Conservation (phyloP, 2,797 vertebrate species). For the Octomys mimax region DNA sequence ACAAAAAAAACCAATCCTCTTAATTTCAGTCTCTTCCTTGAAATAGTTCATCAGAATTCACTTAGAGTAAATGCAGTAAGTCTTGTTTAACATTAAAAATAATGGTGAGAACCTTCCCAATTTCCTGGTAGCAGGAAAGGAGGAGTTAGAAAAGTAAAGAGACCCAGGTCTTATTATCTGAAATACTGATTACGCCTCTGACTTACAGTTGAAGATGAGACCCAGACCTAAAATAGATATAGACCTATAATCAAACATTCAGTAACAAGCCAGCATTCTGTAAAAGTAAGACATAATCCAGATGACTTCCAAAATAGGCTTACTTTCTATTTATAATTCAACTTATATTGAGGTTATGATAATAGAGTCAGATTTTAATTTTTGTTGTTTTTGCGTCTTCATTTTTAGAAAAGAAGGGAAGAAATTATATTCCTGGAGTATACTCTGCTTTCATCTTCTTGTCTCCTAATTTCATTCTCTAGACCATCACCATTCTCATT, state of each 20-base stretch:
- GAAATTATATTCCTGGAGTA: neutral
- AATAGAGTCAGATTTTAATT: neutral
- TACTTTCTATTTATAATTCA: neutral
- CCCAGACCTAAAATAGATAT: neutral
- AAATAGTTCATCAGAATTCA: constrained; percentile 5
- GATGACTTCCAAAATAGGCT: constrained; percentile 39
- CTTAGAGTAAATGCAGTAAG: constrained; percentile 1
- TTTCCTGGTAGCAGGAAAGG: neutral
- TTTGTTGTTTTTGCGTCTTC: constrained; percentile 6
- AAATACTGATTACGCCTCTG: neutral
- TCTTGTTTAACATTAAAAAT: neutral
- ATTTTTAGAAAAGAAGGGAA: neutral
- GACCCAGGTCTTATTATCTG: neutral
- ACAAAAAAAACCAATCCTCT: neutral
- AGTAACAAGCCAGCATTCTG: neutral
- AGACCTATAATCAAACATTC: neutral
- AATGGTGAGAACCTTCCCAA: neutral
- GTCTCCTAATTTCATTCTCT: neutral
- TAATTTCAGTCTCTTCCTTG: neutral
- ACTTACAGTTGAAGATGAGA: neutral
- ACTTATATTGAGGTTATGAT: neutral
- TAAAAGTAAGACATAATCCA: neutral
- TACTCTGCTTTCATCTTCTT: neutral
- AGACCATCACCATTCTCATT: neutral
- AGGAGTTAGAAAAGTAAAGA: neutral